Base-by-base conservation (phyloP, 2,888 invertebrate genomes). In the Nasonia oneida region DNA sequence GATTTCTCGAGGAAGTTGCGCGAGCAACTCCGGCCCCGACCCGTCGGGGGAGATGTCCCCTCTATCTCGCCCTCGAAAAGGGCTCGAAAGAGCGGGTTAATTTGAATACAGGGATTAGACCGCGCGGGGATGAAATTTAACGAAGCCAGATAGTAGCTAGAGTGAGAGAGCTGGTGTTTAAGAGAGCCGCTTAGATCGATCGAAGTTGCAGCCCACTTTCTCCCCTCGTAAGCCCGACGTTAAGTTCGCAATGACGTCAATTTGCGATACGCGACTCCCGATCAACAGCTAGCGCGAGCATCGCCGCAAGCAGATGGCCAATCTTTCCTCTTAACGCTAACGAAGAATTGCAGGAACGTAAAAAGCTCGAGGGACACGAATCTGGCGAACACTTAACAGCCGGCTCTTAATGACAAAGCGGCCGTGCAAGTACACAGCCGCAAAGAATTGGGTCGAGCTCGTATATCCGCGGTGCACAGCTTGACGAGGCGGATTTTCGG, bases 361-460 rank as follows among this genome's bases (percentile, higher is more conserved):
- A 67, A 67, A 67, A 12, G 67, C 15, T 15, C 12, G 14, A 15
- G 67, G 67, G 67, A 67, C 67, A 67, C 67, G 67, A 67, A 67
- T 67, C 67, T 67, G 33, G 67, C 29, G 67, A 33, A 67, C 67
- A 33, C 67, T 67, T 33, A 29, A 23, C n/a, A 61, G 57, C 14
- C 33, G 12, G 29, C 67, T 67, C 67, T 67, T 67, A 67, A 67
- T 67, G 67, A 33, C 33, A 33, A 14, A 29, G 33, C 14, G 3
- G 14, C 0, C 18, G 29, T 15, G 33, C 67, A 4, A 33, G 67
- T 67, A 33, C 57, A 61, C 4, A 67, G 29, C 29, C 29, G 29
- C 29, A 29, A 29, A 67, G 67, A 67, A 67, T 67, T 67, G 12
- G 67, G 67, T 67, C 33, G 15, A 67, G 33, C 67, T 67, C 67